phyloP scores from a whole-genome alignment of 2,888 invertebrate genomes.

The Ophion ellenae region DNA sequence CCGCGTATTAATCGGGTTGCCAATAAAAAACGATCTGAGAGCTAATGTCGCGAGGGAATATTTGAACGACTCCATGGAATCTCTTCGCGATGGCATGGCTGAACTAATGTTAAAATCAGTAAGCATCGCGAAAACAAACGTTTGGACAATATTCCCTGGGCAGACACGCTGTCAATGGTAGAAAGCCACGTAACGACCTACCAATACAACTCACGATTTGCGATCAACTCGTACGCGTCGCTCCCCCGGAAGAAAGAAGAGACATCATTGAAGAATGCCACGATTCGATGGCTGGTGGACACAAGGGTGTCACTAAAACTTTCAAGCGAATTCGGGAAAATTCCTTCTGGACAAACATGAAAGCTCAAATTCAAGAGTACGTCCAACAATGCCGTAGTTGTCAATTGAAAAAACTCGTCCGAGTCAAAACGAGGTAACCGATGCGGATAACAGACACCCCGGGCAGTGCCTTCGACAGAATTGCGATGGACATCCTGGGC shows the following conservation, averaged over 20 bases:
- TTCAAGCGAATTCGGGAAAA: constrained; percentile 13
- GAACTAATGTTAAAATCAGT: too few species aligned
- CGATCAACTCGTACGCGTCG: background rate
- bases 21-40: too few species aligned
- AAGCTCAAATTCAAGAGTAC: constrained; percentile 30
- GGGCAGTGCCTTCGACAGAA: constrained; percentile 12
- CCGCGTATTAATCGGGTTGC: too few species aligned
- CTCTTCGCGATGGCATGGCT: too few species aligned
- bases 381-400: constrained; percentile 12
- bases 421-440: constrained; percentile 33
- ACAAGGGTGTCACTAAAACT: background rate
- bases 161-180: too few species aligned
- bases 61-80: too few species aligned
- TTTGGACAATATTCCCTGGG: too few species aligned
- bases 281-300: background rate
- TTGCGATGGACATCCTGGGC: constrained; percentile 54
- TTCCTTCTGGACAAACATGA: constrained; percentile 51
- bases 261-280: constrained; percentile 18
- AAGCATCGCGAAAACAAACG: too few species aligned
- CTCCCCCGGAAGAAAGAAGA: background rate
- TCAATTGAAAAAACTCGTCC: background rate
- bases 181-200: too few species aligned
- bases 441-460: constrained; percentile 19
- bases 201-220: background rate
- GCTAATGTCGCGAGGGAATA: too few species aligned